A percentile compares a stretch with the other conserved stretches of the same genome.
Evolutionary conservation across 2,888 invertebrate genomes (phyloP).

Genomic region (Gibbula magus): DNA sequence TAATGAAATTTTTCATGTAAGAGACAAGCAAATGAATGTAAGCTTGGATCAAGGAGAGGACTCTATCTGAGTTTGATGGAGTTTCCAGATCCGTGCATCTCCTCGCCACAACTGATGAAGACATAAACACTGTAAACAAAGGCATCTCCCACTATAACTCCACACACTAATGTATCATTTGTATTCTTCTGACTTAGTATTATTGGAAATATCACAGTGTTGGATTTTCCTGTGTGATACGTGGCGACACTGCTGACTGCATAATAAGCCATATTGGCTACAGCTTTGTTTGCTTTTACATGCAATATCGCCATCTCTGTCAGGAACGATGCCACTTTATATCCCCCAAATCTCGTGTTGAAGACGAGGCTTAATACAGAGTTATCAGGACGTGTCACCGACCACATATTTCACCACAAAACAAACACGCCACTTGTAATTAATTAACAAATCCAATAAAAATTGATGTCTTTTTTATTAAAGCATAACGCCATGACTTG

Average conservation of each 20-base stretch:
- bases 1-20: constrained; percentile 21
- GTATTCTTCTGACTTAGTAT: constrained; percentile 4
- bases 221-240: background rate
- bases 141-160: background rate
- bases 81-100: background rate
- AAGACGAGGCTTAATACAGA: background rate
- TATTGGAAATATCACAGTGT: background rate
- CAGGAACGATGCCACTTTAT: background rate
- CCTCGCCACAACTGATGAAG: background rate
- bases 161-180: constrained; percentile 8
- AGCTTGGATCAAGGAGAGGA: background rate
- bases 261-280: constrained; percentile 22
- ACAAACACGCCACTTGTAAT: constrained; percentile 11
- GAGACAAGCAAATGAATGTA: constrained; percentile 20
- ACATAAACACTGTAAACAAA: constrained; percentile 21
- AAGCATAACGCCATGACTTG: background rate
- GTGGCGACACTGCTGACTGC: background rate
- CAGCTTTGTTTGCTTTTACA: constrained; percentile 1
- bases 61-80: constrained; percentile 7
- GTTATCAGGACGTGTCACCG: background rate
- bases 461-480: background rate
- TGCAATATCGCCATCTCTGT: constrained; percentile 6
- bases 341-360: constrained; percentile 9
- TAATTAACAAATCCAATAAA: background rate
- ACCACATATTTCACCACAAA: constrained; percentile 17